phyloP scores from a whole-genome alignment of 1,140 invertebrate genomes.

The Acromyrmex echinatior region DNA sequence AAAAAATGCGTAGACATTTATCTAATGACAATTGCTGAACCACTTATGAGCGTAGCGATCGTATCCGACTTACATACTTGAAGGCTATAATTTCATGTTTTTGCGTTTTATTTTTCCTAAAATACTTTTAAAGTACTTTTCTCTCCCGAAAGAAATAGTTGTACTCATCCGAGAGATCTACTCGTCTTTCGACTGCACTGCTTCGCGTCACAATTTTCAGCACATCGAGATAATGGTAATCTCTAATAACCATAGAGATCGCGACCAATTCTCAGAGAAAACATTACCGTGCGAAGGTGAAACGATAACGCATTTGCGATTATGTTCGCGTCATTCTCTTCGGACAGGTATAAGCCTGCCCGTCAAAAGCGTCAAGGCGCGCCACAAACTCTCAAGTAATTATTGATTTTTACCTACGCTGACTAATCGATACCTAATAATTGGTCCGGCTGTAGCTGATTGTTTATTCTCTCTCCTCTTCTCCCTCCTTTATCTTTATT shows the following conservation, averaged over 20 bases:
- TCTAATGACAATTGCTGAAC: not conserved
- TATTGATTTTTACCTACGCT: slow-evolving; percentile 54
- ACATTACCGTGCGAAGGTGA: not conserved
- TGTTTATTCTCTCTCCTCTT: not conserved
- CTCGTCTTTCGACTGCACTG: not conserved
- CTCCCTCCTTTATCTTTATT: not conserved
- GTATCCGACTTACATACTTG: not conserved
- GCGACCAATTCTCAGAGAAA: not conserved
- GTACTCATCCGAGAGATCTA: not conserved
- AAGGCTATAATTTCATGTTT: not conserved
- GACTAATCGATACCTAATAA: slow-evolving; percentile 42
- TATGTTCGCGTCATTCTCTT: not conserved
- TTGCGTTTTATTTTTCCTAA: not conserved
- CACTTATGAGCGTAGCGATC: not conserved
- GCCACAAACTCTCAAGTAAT: slow-evolving; percentile 37
- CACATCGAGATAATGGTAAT: slow-evolving; percentile 2
- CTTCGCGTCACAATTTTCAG: not conserved
- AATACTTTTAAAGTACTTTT: not conserved
- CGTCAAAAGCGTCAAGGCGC: slow-evolving; percentile 7
- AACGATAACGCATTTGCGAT: not conserved
- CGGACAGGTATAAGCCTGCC: not conserved
- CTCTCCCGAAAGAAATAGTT: not conserved
- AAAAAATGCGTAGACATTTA: not conserved
- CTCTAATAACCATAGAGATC: slow-evolving; percentile 5
- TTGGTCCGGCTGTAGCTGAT: not conserved